A percentile compares a stretch with the other conserved stretches of the same genome.
These are phyloP conservation scores for Galeopterus variegatus DNA, from an alignment of 2,113 vertebrate species.

Conservation along the genomic window DNA sequence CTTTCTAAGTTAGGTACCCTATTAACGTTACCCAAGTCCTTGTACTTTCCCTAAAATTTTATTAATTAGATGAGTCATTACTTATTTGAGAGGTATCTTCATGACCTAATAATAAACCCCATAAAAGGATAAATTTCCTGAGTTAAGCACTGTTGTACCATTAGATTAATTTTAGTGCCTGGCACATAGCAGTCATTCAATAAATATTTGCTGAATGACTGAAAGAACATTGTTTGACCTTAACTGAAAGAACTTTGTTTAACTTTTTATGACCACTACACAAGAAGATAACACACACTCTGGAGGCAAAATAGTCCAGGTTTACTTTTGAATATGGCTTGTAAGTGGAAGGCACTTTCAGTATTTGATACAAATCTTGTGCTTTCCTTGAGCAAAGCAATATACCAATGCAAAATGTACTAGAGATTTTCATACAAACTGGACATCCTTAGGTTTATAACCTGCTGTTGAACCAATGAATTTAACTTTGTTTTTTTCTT, in stretches of 20 bases:
- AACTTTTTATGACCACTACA: background rate
- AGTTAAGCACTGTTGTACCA: background rate
- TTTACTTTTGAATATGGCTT: background rate
- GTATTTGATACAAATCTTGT: background rate
- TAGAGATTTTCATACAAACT: background rate
- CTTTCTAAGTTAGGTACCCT: background rate
- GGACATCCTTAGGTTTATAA: background rate
- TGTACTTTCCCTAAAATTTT: background rate
- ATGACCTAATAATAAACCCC: background rate
- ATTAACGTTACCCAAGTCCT: background rate
- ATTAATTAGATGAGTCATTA: background rate
- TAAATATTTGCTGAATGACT: background rate
- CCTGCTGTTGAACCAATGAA: background rate
- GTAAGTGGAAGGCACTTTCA: background rate
- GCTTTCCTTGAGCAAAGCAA: background rate
- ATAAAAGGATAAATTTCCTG: background rate
- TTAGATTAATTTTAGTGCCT: background rate
- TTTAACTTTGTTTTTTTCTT: background rate
- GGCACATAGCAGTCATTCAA: background rate
- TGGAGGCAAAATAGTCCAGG: background rate
- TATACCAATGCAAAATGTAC: background rate
- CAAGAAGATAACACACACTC: background rate
- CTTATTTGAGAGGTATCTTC: background rate
- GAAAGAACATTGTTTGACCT: background rate
- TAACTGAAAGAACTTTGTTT: background rate